Percentiles rank a stretch among this genome's conserved stretches.
These are phyloP conservation scores for Drosophila mimetica DNA, from an alignment of 2,888 invertebrate genomes.

Conservation along the genomic window DNA sequence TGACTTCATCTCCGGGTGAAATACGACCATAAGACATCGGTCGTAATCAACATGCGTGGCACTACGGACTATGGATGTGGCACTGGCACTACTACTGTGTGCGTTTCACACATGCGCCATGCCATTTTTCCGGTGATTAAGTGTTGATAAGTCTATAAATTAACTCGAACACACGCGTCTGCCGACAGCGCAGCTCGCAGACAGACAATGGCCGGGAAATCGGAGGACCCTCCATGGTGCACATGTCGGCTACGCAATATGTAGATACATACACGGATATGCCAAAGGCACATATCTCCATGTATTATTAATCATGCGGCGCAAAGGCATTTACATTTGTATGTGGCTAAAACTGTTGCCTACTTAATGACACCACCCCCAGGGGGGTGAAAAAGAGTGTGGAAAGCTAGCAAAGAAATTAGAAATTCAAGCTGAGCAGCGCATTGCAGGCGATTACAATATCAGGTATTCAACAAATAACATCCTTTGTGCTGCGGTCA, in stretches of 20 bases:
- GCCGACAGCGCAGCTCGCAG: conserved; percentile 43
- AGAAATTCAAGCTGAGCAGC: conserved; percentile 22
- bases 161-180: conserved; percentile 60
- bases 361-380: conserved; percentile 38
- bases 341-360: conserved; percentile 58
- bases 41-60: conserved; percentile 76
- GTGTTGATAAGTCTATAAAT: conserved; percentile 79
- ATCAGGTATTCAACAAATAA: conserved; percentile 21
- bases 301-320: conserved; percentile 67
- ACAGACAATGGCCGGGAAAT: conserved; percentile 56
- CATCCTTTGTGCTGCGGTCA: conserved; percentile 1
- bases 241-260: conserved; percentile 25
- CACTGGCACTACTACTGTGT: no score
- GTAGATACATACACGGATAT: neutral
- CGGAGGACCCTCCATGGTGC: conserved; percentile 1
- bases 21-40: conserved; percentile 36
- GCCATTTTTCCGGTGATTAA: conserved; percentile 80
- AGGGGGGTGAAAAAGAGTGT: neutral
- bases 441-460: conserved; percentile 27
- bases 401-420: conserved; percentile 25
- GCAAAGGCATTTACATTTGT: conserved; percentile 41
- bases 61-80: conserved; percentile 18
- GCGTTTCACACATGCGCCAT: conserved; percentile 63
- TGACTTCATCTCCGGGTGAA: conserved; percentile 45
- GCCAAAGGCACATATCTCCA: conserved; percentile 28